These are phyloP conservation scores for Shargacucullia verbasci DNA, from an alignment of 2,888 invertebrate species.

Conservation along the genomic window DNA sequence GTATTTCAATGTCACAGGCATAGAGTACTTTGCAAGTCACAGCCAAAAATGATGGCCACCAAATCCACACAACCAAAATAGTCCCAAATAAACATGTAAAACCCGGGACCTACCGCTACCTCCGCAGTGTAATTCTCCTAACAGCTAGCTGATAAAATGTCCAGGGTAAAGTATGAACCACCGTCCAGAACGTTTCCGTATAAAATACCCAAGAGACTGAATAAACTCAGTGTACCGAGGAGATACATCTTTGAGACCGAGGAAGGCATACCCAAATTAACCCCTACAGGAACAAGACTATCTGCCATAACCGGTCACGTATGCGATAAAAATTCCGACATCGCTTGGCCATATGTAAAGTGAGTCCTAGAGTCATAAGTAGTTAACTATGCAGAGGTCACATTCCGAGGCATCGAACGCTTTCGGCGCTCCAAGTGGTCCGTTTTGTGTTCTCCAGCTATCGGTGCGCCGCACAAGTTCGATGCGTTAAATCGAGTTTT, in stretches of 20 bases:
- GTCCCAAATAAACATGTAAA: slow-evolving; percentile 27
- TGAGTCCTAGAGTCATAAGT: slow-evolving; percentile 52
- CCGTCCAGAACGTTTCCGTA: slow-evolving; percentile 73
- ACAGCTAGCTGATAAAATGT: slow-evolving; percentile 71
- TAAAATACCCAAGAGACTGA: slow-evolving; percentile 72
- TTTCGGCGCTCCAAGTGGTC: no score
- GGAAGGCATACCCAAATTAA: slow-evolving; percentile 73
- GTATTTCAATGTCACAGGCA: no score
- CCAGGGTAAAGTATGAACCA: slow-evolving; percentile 68
- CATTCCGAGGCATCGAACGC: no score
- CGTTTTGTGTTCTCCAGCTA: no score
- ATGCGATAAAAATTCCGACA: slow-evolving; percentile 74
- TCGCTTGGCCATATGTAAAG: slow-evolving; percentile 79
- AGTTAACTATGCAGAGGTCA: no score
- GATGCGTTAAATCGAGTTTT: no score
- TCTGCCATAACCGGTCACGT: slow-evolving; percentile 70
- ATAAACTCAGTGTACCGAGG: slow-evolving; percentile 72
- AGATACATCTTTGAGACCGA: slow-evolving; percentile 64
- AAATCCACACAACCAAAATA: slow-evolving; percentile 37
- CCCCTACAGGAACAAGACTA: slow-evolving; percentile 67
- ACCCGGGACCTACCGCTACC: slow-evolving; percentile 7
- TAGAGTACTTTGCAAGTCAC: no score
- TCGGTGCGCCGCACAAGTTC: no score
- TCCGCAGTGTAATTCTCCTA: slow-evolving; percentile 50
- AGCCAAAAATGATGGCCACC: slow-evolving; percentile 50